A percentile compares a stretch with the other conserved stretches of the same genome.
phyloP scores from a whole-genome alignment of 2,797 vertebrate species.

The Schizopygopsis malacanthus region DNA sequence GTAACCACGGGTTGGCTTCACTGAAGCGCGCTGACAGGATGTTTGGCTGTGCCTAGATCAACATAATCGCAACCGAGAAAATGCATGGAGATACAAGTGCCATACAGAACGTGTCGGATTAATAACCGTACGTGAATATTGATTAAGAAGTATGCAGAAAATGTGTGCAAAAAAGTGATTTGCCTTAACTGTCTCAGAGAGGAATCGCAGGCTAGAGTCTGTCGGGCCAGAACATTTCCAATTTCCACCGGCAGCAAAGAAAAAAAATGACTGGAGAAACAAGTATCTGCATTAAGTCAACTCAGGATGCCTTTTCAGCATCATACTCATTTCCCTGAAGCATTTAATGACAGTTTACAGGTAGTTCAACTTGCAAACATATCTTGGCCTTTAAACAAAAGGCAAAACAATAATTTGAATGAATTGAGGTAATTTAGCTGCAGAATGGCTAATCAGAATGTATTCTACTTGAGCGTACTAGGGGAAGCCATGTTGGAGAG shows the following conservation, averaged over 20 bases:
- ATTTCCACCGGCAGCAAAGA: slow-evolving; percentile 11
- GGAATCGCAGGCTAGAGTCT: neutral
- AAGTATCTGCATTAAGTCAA: slow-evolving; percentile 60
- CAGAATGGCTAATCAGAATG: slow-evolving; percentile 82
- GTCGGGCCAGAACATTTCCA: slow-evolving; percentile 4
- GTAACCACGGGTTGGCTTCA: slow-evolving; percentile 36
- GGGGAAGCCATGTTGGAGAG: slow-evolving; percentile 64
- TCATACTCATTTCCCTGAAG: slow-evolving; percentile 74
- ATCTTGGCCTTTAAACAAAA: slow-evolving; percentile 80
- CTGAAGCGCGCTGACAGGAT: slow-evolving; percentile 37
- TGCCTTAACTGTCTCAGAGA: neutral
- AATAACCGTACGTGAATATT: neutral
- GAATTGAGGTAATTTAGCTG: slow-evolving; percentile 80
- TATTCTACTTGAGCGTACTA: slow-evolving; percentile 76
- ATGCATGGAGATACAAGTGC: slow-evolving; percentile 2
- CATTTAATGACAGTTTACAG: slow-evolving; percentile 79
- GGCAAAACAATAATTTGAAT: slow-evolving; percentile 85
- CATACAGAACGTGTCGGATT: slow-evolving; percentile 23
- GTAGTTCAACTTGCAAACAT: slow-evolving; percentile 78
- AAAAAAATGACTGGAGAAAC: slow-evolving; percentile 13
- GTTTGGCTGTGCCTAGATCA: slow-evolving; percentile 42
- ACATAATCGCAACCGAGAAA: slow-evolving; percentile 46
- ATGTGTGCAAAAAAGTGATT: neutral
- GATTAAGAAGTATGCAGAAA: slow-evolving; percentile 3
- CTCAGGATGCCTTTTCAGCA: slow-evolving; percentile 58